phyloP scores from a whole-genome alignment of 53 echinoderm and acorn worm genomes.

The Echinometra lucunter region DNA sequence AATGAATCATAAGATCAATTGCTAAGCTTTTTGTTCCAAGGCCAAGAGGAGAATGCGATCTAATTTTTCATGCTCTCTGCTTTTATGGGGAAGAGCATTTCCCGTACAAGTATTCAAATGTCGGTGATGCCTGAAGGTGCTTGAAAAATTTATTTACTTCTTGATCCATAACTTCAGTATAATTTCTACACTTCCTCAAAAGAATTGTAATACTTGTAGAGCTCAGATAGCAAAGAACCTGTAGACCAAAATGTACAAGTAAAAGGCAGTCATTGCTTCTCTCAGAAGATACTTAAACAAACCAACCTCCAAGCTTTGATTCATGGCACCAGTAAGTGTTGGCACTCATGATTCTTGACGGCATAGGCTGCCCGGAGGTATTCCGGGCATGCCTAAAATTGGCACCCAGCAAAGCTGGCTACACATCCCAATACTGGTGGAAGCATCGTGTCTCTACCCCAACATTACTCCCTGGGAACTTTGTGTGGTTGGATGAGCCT shows the following conservation, averaged over 20 bases:
- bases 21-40: too few species aligned
- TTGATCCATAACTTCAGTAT: too few species aligned
- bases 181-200: too few species aligned
- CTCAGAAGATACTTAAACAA: neutral
- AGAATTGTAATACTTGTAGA: too few species aligned
- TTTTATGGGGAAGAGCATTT: too few species aligned
- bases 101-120: too few species aligned
- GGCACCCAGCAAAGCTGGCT: conserved; percentile 44
- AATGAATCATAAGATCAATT: too few species aligned
- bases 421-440: conserved; percentile 28
- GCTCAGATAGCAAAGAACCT: neutral
- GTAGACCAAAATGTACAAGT: neutral
- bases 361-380: conserved; percentile 37
- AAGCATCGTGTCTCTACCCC: conserved; percentile 7
- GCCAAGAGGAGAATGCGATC: too few species aligned
- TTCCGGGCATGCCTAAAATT: conserved; percentile 42
- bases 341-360: conserved; percentile 13
- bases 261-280: neutral
- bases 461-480: neutral
- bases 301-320: neutral
- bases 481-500: neutral
- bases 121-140: too few species aligned
- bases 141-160: too few species aligned
- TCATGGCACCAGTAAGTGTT: conserved; percentile 28
- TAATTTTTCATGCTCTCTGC: too few species aligned